Evolutionary conservation across 1,140 invertebrate genomes (phyloP), one percentile per base, ranked within the genome.

Genomic region (Ceratosolen solmsi): DNA sequence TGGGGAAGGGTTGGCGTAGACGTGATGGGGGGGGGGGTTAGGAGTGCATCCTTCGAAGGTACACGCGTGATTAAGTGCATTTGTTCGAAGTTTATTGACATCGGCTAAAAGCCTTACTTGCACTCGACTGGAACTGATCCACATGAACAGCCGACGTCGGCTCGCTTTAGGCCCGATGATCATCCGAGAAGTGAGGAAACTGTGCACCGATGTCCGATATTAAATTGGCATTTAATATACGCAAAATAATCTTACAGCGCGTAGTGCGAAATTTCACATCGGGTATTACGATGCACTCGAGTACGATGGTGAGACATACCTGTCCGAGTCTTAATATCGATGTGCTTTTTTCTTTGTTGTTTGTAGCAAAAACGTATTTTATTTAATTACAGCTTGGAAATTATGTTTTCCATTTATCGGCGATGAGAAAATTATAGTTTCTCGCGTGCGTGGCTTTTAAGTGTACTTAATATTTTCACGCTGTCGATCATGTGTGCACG

Each of bases 1-100:
- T 3, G n/a, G 4, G 54, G n/a, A 25, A 22, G 54, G 54, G 54
- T 4, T 3, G 4, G 54, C 4, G 17, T 8, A 22, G n/a, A 56
- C 8, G 54, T 56, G n/a, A n/a, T n/a, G 20, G 20, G 22, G 11
- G 4, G 25, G n/a, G 20, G 30, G 49, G 36, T 8, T 36, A 73
- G 36, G 58, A 75, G 58, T 74, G 54, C 30, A 85, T 84, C 84
- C 86, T 87, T 87, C 84, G 83, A 80, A 84, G 84, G 85, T 72
- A 83, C 70, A 86, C 84, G 86, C 86, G 85, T 89, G 86, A 88
- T 88, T 88, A 88, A 88, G 83, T 89, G 84, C 87, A 86, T 87
- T 88, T 87, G 86, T 86, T 84, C 80, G 84, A 82, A 81, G 85
- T 87, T 85, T 84, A 85, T 87, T 83, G 87, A 86, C 83, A 79